These are phyloP conservation scores for Jordanella pulchra DNA, from an alignment of 2,797 vertebrate genomes.

Conservation along the genomic window DNA sequence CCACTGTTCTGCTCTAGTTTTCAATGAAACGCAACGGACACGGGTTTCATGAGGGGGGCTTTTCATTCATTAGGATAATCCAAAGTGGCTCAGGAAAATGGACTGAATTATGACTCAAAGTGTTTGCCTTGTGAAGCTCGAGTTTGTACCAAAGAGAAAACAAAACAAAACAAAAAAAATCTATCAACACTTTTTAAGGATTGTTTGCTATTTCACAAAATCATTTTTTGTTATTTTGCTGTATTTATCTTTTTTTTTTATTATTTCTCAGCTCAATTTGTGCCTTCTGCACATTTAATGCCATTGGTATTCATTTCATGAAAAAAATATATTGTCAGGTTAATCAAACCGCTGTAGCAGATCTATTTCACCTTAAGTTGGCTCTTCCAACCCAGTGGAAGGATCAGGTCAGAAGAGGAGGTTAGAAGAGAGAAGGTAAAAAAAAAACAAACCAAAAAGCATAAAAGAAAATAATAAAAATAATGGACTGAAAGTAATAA, in stretches of 20 bases:
- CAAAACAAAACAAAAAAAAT: background rate
- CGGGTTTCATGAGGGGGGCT: background rate
- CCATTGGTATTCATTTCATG: background rate
- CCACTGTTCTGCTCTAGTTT: background rate
- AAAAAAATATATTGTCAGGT: background rate
- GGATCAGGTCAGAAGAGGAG: slow-evolving; percentile 21
- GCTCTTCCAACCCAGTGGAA: background rate
- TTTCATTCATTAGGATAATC: background rate
- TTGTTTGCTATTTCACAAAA: too few species aligned
- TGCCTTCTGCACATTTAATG: too few species aligned
- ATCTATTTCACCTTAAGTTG: background rate
- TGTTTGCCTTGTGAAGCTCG: background rate
- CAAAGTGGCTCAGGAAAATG: background rate
- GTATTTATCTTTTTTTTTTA: too few species aligned
- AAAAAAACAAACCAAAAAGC: background rate
- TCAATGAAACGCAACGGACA: background rate
- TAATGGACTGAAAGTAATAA: background rate
- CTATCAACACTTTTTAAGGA: background rate
- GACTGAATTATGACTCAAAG: background rate
- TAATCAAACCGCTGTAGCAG: background rate
- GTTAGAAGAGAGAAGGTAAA: background rate
- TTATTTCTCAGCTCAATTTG: too few species aligned
- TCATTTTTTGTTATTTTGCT: too few species aligned
- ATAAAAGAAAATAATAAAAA: too few species aligned
- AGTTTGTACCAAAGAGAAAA: background rate